Percentiles rank a stretch among this genome's conserved stretches.
phyloP scores from a whole-genome alignment of 53 echinoderm and acorn worm species.

The Henricia sp. region DNA sequence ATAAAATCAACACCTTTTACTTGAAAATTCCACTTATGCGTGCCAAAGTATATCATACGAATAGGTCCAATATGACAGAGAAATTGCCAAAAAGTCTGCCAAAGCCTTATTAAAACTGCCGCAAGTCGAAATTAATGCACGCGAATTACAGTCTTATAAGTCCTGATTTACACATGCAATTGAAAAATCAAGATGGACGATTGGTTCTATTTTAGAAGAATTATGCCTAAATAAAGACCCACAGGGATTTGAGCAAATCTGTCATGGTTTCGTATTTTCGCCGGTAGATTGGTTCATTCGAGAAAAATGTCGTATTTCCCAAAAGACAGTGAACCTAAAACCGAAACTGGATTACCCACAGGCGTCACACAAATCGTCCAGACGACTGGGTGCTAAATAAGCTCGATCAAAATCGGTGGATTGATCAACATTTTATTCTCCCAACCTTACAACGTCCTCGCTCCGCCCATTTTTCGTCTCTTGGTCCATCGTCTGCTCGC shows the following conservation, averaged over 20 bases:
- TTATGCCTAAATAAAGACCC: no score
- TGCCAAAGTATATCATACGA: no score
- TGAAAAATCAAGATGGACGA: no score
- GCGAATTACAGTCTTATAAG: no score
- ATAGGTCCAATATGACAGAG: no score
- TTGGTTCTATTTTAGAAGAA: no score
- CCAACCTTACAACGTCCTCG: slow-evolving; percentile 30
- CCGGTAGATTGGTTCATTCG: slow-evolving; percentile 29
- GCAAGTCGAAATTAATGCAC: no score
- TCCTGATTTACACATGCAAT: no score
- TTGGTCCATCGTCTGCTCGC: slow-evolving; percentile 45
- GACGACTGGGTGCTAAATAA: background rate
- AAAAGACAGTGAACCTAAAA: slow-evolving; percentile 45
- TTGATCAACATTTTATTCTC: slow-evolving; percentile 51
- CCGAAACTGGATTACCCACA: slow-evolving; percentile 49
- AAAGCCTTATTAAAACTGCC: no score
- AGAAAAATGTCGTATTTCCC: slow-evolving; percentile 49
- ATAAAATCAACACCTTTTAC: no score
- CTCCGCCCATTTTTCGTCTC: slow-evolving; percentile 50
- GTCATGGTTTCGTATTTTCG: slow-evolving; percentile 2
- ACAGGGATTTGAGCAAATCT: background rate
- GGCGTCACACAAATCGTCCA: slow-evolving; percentile 17
- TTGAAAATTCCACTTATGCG: no score
- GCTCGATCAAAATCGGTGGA: background rate
- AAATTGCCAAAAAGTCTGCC: no score